These are phyloP conservation scores for Masticophis lateralis DNA, from an alignment of 2,797 vertebrate species.

Conservation along the genomic window DNA sequence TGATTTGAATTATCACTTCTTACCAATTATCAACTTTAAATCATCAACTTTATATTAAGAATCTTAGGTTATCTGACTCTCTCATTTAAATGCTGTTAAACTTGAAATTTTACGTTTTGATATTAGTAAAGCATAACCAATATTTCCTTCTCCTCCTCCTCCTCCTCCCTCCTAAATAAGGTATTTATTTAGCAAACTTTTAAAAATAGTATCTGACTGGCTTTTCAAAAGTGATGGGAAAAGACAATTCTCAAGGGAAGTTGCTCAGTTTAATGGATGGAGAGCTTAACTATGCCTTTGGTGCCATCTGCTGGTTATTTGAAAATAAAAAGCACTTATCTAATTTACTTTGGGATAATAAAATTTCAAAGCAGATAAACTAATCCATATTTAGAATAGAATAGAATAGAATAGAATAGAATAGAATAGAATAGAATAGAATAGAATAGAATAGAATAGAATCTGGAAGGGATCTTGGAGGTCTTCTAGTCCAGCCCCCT, in stretches of 20 bases:
- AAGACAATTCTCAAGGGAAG: background rate
- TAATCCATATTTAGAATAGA: background rate
- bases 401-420: too few relatives aligned
- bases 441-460: too few relatives aligned
- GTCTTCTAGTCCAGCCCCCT: too few relatives aligned
- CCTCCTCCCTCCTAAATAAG: background rate
- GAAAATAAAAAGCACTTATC: background rate
- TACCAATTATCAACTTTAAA: background rate
- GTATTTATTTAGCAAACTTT: background rate
- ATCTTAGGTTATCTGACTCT: background rate
- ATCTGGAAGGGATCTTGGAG: too few relatives aligned
- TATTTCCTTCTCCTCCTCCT: background rate
- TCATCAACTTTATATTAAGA: background rate
- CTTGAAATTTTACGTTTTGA: background rate
- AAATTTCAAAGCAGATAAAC: background rate
- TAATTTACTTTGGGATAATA: background rate
- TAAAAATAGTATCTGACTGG: background rate
- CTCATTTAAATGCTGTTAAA: background rate
- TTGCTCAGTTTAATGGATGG: background rate
- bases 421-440: too few relatives aligned
- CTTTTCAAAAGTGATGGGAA: background rate
- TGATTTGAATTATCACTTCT: background rate
- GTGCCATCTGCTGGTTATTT: slow-evolving; percentile 56
- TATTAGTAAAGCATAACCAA: background rate
- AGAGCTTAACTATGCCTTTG: slow-evolving; percentile 56